Evolutionary conservation across 2,797 vertebrate species (phyloP), one percentile per base, ranked within the genome.

Genomic region (Malurus splendens): DNA sequence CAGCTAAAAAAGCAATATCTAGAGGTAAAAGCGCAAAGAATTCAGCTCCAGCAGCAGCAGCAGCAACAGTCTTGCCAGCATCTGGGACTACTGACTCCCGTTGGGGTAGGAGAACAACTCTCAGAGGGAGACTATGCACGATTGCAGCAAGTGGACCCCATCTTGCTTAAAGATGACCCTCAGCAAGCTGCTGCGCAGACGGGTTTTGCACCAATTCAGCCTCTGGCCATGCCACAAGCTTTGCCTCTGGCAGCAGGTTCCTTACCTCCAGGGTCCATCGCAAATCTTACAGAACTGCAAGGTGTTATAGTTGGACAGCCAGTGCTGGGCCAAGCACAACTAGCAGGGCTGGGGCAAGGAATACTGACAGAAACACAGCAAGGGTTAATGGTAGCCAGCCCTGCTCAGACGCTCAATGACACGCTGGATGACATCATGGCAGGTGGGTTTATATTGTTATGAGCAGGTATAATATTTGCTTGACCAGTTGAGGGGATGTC

Each of bases 361-460:
- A 97, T 98, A 97, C 97, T 98, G 93, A 96, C 97, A 97, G 97
- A 98, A 96, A 97, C 98, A 96, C 97, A 97, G 96, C 97, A 98
- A 97, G 98, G 98, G 96, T 97, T 98, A 98, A 98, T 98, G 98
- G 97, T 98, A 97, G 98, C 98, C 97, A 98, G 97, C 97, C 98
- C 98, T 96, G 98, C 98, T 97, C 98, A 98, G 96, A 98, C 98
- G 96, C 97, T 98, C 97, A 98, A 98, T 97, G 97, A 98, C 97
- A 98, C 98, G 94, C 97, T 98, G 97, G 98, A 98, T 97, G 98
- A 98, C 98, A 98, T 98, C 97, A 98, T 98, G 98, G 97, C 98
- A 98, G 98, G 98, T 98, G 97, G 97, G 98, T 98, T 97, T 96
- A 94, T 92, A 74, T 96, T 94, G 94, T 95, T 97, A 95, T 12